Percentiles rank a stretch among this genome's conserved stretches.
Conservation (phyloP, 1,140 invertebrate genomes). For the Leucophenga varia region DNA sequence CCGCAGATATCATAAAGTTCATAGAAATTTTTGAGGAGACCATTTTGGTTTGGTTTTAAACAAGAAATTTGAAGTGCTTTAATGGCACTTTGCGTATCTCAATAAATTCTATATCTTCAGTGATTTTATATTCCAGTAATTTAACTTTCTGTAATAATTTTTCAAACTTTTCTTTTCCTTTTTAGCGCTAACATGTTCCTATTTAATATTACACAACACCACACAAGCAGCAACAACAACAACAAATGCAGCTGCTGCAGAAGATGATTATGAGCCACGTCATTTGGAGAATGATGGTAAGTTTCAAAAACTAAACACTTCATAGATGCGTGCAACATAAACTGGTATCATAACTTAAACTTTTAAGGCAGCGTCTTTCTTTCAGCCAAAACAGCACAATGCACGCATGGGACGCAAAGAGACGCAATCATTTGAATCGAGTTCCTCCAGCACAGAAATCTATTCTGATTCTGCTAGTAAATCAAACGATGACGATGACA, state of each 20-base stretch:
- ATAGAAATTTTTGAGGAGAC: too few relatives aligned
- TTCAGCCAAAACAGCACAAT: conserved; percentile 44
- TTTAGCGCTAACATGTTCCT: conserved; percentile 17
- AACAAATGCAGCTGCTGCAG: background rate
- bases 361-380: conserved; percentile 56
- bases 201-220: background rate
- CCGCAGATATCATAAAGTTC: too few relatives aligned
- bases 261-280: conserved; percentile 36
- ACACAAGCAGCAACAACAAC: too few relatives aligned
- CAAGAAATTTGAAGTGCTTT: too few relatives aligned
- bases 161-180: background rate
- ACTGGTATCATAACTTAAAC: conserved; percentile 52
- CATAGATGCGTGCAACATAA: too few relatives aligned
- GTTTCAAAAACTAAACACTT: too few relatives aligned
- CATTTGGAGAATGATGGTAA: conserved; percentile 51
- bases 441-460: conserved; percentile 18
- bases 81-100: too few relatives aligned
- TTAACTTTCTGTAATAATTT: too few relatives aligned
- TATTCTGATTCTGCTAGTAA: conserved; percentile 4
- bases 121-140: too few relatives aligned
- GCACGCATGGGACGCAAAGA: conserved; percentile 33
- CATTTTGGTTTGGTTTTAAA: too few relatives aligned
- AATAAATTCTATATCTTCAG: too few relatives aligned
- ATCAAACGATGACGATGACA: conserved; percentile 26
- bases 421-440: conserved; percentile 18